Conservation (phyloP, 2,113 vertebrate genomes). For the Halcyon malimbica region DNA sequence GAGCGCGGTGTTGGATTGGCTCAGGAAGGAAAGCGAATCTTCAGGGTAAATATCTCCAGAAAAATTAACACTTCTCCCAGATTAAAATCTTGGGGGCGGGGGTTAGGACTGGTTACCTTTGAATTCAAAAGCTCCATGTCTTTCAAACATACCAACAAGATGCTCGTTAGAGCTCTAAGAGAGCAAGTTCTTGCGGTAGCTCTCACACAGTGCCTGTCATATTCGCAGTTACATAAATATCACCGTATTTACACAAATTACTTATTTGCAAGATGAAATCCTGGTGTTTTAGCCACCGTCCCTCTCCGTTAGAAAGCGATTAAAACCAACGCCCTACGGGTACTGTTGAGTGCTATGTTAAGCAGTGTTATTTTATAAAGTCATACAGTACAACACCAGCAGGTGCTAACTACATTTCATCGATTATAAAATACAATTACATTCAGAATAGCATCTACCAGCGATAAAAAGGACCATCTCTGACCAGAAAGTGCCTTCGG, state of each 20-base stretch:
- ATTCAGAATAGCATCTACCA: neutral
- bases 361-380: neutral
- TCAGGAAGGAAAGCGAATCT: neutral
- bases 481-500: neutral
- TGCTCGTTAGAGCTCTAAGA: neutral
- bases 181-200: neutral
- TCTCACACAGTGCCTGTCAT: neutral
- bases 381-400: neutral
- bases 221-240: neutral
- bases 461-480: neutral
- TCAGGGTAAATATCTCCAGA: neutral
- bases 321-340: neutral
- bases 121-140: neutral
- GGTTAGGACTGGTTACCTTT: neutral
- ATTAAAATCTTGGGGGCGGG: neutral
- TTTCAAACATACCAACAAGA: neutral
- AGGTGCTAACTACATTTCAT: neutral
- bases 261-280: neutral
- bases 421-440: neutral
- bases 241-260: neutral
- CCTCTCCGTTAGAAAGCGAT: neutral
- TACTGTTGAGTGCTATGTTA: neutral
- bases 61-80: neutral
- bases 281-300: neutral
- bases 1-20: neutral